phyloP scores from a whole-genome alignment of 2,888 invertebrate genomes.

The Dinocampus coccinellae region DNA sequence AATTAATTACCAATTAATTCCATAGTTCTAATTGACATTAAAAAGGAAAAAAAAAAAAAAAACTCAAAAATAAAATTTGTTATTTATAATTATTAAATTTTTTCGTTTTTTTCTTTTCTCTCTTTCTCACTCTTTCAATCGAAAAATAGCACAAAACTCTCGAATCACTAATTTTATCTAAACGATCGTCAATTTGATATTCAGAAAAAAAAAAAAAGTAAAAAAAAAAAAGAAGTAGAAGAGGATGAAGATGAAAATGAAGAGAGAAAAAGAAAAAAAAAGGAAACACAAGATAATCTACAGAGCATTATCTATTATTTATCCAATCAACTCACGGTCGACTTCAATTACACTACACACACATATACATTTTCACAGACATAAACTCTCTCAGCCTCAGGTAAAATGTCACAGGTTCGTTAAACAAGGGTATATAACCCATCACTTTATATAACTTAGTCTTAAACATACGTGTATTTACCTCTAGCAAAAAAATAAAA shows the following conservation, averaged over 20 bases:
- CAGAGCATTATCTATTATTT: no score
- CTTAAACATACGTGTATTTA: constrained; percentile 3
- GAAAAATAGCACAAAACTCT: neutral
- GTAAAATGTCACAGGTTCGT: constrained; percentile 34
- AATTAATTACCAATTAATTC: neutral
- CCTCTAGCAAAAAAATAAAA: neutral
- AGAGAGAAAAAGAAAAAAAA: no score
- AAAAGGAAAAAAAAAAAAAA: no score
- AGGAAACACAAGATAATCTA: no score
- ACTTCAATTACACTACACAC: constrained; percentile 22
- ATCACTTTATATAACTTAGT: constrained; percentile 57
- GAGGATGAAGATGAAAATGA: no score
- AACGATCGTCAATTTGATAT: neutral
- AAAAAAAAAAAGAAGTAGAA: no score
- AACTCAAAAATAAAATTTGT: no score
- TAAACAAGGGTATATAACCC: constrained; percentile 36
- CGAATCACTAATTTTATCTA: neutral
- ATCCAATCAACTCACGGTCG: constrained; percentile 24
- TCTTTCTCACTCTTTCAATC: no score
- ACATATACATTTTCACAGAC: neutral
- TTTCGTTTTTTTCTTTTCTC: no score
- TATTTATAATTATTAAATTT: no score
- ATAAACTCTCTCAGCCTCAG: constrained; percentile 28
- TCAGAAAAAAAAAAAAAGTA: neutral
- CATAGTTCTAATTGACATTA: neutral